phyloP scores from a whole-genome alignment of 2,113 vertebrate species.

The Aspiorhynchus laticeps region DNA sequence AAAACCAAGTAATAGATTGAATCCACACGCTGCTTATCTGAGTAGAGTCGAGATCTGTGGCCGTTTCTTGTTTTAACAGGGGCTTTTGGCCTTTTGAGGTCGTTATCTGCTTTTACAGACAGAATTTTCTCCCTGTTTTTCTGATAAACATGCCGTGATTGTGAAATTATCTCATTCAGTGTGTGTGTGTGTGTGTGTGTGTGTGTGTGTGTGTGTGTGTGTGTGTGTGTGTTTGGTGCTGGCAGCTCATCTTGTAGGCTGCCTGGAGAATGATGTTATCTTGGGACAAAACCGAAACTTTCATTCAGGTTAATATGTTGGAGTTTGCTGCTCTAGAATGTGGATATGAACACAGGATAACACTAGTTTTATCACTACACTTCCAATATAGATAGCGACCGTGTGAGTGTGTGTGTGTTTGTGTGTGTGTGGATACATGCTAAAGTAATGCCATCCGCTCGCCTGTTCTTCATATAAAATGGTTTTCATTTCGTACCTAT shows the following conservation, averaged over 20 bases:
- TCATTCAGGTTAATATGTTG: conserved; percentile 37
- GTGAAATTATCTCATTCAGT: conserved; percentile 32
- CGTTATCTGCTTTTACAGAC: conserved; percentile 42
- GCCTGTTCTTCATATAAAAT: conserved; percentile 4
- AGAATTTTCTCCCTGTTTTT: background rate
- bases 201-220: conserved; percentile 21
- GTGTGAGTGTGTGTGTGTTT: background rate
- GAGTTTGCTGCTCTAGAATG: background rate
- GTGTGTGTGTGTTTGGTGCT: background rate
- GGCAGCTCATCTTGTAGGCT: conserved; percentile 22
- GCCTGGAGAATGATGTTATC: conserved; percentile 27
- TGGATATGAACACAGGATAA: conserved; percentile 26
- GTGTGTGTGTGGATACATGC: background rate
- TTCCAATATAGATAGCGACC: background rate
- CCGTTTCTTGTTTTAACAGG: conserved; percentile 37
- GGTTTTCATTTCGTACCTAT: background rate
- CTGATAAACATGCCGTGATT: conserved; percentile 47
- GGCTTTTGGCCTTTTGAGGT: conserved; percentile 25
- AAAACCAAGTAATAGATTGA: conserved; percentile 30
- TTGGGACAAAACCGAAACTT: conserved; percentile 21
- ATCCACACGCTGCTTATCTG: conserved; percentile 40
- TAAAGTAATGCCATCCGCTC: background rate
- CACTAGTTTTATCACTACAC: conserved; percentile 36
- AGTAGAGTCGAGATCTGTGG: conserved; percentile 29
- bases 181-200: conserved; percentile 20